Evolutionary conservation across 2,888 invertebrate species (phyloP).

Genomic region (Eupithecia subumbrata): DNA sequence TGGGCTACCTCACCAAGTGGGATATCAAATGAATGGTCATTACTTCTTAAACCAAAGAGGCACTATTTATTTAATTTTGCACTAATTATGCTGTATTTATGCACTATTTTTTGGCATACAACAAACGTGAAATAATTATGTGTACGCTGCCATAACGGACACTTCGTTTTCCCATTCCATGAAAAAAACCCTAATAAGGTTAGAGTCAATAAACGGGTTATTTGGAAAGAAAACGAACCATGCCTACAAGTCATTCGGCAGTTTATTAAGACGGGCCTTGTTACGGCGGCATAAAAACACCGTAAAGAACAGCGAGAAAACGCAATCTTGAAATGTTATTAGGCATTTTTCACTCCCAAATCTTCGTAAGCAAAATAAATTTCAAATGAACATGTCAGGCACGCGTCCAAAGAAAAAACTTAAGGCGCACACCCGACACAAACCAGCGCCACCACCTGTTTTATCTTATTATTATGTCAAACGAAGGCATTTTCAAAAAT

Average conservation of each 20-base stretch:
- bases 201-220: slow-evolving; percentile 3
- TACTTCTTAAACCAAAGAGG: too few species aligned
- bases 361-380: neutral
- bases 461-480: too few species aligned
- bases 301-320: slow-evolving; percentile 6
- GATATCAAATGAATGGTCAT: too few species aligned
- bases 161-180: neutral
- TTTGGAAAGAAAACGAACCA: slow-evolving; percentile 4
- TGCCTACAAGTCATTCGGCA: neutral
- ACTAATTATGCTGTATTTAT: too few species aligned
- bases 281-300: slow-evolving; percentile 9
- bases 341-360: neutral
- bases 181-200: neutral
- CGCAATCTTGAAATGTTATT: slow-evolving; percentile 1
- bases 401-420: neutral
- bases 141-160: too few species aligned
- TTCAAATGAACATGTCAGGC: neutral
- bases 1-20: too few species aligned
- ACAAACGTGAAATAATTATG: too few species aligned
- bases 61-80: too few species aligned
- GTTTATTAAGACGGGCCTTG: neutral
- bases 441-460: too few species aligned
- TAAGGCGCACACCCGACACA: too few species aligned
- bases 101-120: too few species aligned
- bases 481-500: too few species aligned